phyloP scores from a whole-genome alignment of 2,888 invertebrate genomes.

The Epinotia bilunana region DNA sequence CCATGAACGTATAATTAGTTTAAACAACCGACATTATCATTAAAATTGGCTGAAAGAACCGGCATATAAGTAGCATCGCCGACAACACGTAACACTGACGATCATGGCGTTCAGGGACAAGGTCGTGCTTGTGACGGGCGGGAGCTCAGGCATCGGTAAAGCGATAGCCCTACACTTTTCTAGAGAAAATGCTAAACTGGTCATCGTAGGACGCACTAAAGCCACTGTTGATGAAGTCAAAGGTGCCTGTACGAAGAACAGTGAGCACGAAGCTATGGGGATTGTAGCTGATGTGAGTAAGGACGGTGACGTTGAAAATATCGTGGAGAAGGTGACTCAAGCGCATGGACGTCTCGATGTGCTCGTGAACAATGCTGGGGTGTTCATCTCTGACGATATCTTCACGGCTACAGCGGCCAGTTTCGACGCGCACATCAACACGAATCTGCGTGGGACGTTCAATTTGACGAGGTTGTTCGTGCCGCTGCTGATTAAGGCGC shows the following conservation, averaged over 20 bases:
- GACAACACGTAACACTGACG: background rate
- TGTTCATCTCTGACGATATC: constrained; percentile 88
- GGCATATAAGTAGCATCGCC: constrained; percentile 12
- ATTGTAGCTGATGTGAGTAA: constrained; percentile 86
- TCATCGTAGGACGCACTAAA: constrained; percentile 43
- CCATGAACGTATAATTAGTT: background rate
- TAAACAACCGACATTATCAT: constrained; percentile 3
- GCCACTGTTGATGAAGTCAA: constrained; percentile 37
- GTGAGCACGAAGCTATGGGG: constrained; percentile 70
- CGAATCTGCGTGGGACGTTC: constrained; percentile 89
- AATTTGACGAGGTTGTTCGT: constrained; percentile 90
- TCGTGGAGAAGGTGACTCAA: constrained; percentile 86
- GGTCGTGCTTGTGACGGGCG: constrained; percentile 46
- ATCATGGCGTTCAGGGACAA: constrained; percentile 44
- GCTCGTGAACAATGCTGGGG: constrained; percentile 91
- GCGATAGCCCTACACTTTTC: constrained; percentile 46
- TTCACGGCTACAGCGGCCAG: constrained; percentile 90
- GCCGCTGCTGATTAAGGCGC: constrained; percentile 88
- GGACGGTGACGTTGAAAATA: constrained; percentile 85
- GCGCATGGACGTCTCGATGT: constrained; percentile 88
- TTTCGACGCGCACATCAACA: constrained; percentile 91
- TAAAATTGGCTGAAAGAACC: constrained; percentile 32
- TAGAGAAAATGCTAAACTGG: constrained; percentile 43
- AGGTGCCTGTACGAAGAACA: constrained; percentile 46
- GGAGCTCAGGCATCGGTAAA: constrained; percentile 46